phyloP scores from a whole-genome alignment of 2,797 vertebrate species.

The Erpetoichthys calabaricus region DNA sequence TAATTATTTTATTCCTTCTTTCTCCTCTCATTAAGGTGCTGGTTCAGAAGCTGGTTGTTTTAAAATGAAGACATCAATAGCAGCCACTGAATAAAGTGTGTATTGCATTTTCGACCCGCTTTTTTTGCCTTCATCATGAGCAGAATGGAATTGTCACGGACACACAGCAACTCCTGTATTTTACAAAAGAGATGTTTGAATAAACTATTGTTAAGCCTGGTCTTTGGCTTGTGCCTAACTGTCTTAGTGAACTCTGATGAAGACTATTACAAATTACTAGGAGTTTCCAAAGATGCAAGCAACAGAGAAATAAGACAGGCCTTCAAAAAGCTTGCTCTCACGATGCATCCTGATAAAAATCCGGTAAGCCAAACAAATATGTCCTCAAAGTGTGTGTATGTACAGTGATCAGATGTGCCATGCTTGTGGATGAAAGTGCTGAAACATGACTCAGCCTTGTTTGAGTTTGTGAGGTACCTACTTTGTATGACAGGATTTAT shows the following conservation, averaged over 20 bases:
- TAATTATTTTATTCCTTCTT: not conserved
- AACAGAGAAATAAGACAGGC: slow-evolving; percentile 85
- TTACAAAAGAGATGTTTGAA: slow-evolving; percentile 18
- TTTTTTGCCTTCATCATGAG: slow-evolving; percentile 6
- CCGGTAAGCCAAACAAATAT: slow-evolving; percentile 48
- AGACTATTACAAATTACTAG: slow-evolving; percentile 79
- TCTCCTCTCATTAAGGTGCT: not conserved
- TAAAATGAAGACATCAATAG: no score
- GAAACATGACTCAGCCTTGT: no score
- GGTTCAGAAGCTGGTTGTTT: not conserved
- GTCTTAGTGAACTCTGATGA: slow-evolving; percentile 43
- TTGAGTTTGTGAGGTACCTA: not conserved
- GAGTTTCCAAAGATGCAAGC: slow-evolving; percentile 67
- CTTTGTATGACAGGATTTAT: not conserved
- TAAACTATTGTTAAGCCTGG: slow-evolving; percentile 28
- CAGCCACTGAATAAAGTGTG: no score
- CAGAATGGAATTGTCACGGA: slow-evolving; percentile 35
- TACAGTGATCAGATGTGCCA: not conserved
- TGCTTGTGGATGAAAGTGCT: no score
- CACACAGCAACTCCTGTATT: slow-evolving; percentile 20
- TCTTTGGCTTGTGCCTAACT: slow-evolving; percentile 35
- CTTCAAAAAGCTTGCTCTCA: slow-evolving; percentile 89
- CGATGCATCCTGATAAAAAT: slow-evolving; percentile 94
- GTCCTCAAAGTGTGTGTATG: not conserved
- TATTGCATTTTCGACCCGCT: no score